A percentile compares a stretch with the other conserved stretches of the same genome.
Evolutionary conservation across 2,797 vertebrate genomes (phyloP).

Genomic region (Siniperca scherzeri): DNA sequence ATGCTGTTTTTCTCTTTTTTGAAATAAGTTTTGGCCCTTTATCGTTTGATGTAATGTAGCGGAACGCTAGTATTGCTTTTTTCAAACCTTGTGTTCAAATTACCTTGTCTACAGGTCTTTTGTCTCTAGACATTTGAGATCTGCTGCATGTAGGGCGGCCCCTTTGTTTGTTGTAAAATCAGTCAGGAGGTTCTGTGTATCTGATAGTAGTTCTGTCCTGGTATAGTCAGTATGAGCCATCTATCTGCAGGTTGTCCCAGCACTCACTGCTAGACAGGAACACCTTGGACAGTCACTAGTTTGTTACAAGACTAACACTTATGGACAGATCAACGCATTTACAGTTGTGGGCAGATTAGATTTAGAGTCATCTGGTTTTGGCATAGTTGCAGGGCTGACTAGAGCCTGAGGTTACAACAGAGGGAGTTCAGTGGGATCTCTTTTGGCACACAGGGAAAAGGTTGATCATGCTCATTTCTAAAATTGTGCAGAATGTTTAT

Average conservation of each 20-base stretch:
- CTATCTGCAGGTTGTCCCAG: conserved; percentile 4
- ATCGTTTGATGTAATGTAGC: background rate
- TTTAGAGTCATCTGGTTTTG: conserved; percentile 35
- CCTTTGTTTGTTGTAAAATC: conserved; percentile 54
- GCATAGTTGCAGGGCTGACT: conserved; percentile 16
- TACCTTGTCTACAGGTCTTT: conserved; percentile 28
- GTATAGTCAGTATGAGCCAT: background rate
- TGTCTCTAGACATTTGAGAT: conserved; percentile 54
- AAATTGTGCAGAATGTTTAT: conserved; percentile 30
- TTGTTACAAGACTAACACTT: background rate
- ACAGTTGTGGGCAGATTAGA: conserved; percentile 31
- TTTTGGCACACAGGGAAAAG: conserved; percentile 25
- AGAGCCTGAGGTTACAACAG: conserved; percentile 18
- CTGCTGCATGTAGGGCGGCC: conserved; percentile 19
- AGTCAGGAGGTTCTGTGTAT: conserved; percentile 27
- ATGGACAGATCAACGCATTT: conserved; percentile 19
- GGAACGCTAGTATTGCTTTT: background rate
- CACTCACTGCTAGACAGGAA: background rate
- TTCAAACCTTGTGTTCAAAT: conserved; percentile 37
- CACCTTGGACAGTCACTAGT: background rate
- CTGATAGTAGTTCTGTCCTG: conserved; percentile 6
- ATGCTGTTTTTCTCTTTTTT: background rate
- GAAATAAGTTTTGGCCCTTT: background rate
- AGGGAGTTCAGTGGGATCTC: conserved; percentile 30
- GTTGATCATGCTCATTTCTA: conserved; percentile 26